Percentiles rank a stretch among this genome's conserved stretches.
phyloP scores from a whole-genome alignment of 35 echinoderm and acorn worm species.

The Stichopus chloronotus region DNA sequence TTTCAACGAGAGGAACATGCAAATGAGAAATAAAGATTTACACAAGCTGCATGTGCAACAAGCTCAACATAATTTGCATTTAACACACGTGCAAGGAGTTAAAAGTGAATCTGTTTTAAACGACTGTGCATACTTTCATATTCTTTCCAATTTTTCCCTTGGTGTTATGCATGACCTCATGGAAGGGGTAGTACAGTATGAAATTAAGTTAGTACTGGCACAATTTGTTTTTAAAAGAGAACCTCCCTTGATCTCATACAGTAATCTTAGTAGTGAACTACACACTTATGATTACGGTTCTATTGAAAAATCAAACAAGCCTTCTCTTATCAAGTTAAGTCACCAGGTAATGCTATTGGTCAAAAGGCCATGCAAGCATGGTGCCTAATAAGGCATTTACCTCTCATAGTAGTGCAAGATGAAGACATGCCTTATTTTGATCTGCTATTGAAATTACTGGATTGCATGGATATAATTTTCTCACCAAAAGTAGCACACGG shows the following conservation, averaged over 20 bases:
- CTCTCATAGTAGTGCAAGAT: constrained; percentile 43
- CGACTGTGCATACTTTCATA: constrained; percentile 10
- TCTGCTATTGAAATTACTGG: constrained; percentile 48
- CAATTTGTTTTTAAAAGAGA: not conserved
- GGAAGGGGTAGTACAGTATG: constrained; percentile 23
- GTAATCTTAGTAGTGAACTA: not conserved
- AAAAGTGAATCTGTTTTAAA: constrained; percentile 23
- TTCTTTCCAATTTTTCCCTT: constrained; percentile 13
- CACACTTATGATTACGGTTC: not conserved
- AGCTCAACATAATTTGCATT: not conserved
- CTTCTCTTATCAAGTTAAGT: not conserved
- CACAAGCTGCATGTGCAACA: constrained; percentile 25
- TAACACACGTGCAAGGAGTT: constrained; percentile 1
- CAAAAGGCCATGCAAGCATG: constrained; percentile 28
- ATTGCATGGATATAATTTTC: constrained; percentile 68
- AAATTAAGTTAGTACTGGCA: constrained; percentile 10
- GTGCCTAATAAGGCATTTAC: constrained; percentile 51
- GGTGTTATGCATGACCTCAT: constrained; percentile 23
- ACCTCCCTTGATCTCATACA: not conserved
- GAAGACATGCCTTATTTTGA: constrained; percentile 42
- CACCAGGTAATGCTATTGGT: constrained; percentile 10
- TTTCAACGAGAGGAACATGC: constrained; percentile 11
- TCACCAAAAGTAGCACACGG: constrained; percentile 31
- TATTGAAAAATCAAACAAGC: constrained; percentile 23
- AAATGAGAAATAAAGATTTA: constrained; percentile 16